Conservation (phyloP, 1,140 invertebrate genomes). For the Eurosta solidaginis region DNA sequence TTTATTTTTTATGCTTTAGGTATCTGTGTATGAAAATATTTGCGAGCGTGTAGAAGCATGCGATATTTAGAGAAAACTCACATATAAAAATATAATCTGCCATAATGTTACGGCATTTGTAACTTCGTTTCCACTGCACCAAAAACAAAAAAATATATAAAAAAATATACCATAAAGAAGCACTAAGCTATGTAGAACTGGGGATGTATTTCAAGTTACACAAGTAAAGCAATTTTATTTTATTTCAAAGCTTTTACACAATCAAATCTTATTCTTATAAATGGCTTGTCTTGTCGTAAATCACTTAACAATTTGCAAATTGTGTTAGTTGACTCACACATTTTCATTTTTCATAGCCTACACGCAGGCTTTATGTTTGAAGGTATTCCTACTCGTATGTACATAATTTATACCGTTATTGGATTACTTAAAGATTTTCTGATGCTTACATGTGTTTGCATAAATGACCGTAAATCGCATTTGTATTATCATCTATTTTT, state of each 20-base stretch:
- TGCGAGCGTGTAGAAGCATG: background rate
- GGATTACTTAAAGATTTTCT: conserved; percentile 44
- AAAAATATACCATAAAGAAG: background rate
- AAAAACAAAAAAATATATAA: background rate
- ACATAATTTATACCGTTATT: conserved; percentile 32
- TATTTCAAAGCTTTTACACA: conserved; percentile 41
- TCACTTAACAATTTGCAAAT: conserved; percentile 59
- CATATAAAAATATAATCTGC: conserved; percentile 34
- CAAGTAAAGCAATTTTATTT: background rate
- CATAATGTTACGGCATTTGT: conserved; percentile 36
- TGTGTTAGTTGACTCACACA: conserved; percentile 25
- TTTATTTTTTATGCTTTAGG: background rate
- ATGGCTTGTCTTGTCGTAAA: conserved; percentile 60
- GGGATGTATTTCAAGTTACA: background rate
- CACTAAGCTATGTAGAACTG: background rate
- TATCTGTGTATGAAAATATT: background rate
- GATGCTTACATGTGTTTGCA: conserved; percentile 56
- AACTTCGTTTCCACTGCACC: background rate
- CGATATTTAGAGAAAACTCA: background rate
- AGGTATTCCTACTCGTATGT: background rate
- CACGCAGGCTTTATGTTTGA: background rate
- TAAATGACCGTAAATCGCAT: conserved; percentile 59
- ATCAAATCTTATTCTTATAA: conserved; percentile 45
- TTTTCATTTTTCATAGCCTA: background rate
- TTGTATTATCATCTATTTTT: conserved; percentile 44